These are phyloP conservation scores for Barypeithes pellucidus DNA, from an alignment of 2,888 invertebrate species.

Conservation along the genomic window DNA sequence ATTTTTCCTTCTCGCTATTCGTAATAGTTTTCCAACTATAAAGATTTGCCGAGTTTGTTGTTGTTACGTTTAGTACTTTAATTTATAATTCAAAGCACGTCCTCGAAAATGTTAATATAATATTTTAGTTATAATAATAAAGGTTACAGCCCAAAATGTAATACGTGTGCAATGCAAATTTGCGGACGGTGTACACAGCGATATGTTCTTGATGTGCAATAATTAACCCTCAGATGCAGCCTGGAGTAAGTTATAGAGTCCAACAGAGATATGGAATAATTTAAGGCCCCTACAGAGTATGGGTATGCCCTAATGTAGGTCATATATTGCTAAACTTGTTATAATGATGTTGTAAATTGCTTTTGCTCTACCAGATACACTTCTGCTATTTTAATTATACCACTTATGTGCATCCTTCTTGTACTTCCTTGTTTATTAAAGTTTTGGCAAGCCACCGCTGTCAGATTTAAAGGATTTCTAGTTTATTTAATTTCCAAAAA, in stretches of 20 bases:
- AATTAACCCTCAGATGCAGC: constrained; percentile 52
- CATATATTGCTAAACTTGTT: constrained; percentile 46
- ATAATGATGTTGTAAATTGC: constrained; percentile 38
- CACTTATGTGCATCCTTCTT: too few relatives aligned
- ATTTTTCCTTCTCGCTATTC: too few relatives aligned
- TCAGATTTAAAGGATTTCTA: too few relatives aligned
- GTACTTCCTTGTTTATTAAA: too few relatives aligned
- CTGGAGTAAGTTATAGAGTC: constrained; percentile 49
- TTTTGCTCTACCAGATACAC: constrained; percentile 13
- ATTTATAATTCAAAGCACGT: too few relatives aligned
- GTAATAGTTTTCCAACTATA: too few relatives aligned
- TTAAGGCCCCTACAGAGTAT: constrained; percentile 42
- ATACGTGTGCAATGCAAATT: constrained; percentile 45
- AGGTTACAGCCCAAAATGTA: constrained; percentile 22
- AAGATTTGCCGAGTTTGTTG: too few relatives aligned
- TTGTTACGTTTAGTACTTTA: too few relatives aligned
- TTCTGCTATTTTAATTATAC: constrained; percentile 3
- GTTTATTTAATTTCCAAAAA: too few relatives aligned
- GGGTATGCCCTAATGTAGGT: constrained; percentile 37
- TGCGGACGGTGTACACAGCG: constrained; percentile 39
- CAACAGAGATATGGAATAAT: constrained; percentile 52
- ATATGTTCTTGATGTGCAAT: constrained; percentile 54
- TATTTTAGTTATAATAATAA: constrained; percentile 1
- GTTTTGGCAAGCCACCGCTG: too few relatives aligned
- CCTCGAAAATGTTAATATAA: constrained; percentile 1